Base-by-base conservation (phyloP, 2,797 vertebrate genomes). In the Nannoperca australis region DNA sequence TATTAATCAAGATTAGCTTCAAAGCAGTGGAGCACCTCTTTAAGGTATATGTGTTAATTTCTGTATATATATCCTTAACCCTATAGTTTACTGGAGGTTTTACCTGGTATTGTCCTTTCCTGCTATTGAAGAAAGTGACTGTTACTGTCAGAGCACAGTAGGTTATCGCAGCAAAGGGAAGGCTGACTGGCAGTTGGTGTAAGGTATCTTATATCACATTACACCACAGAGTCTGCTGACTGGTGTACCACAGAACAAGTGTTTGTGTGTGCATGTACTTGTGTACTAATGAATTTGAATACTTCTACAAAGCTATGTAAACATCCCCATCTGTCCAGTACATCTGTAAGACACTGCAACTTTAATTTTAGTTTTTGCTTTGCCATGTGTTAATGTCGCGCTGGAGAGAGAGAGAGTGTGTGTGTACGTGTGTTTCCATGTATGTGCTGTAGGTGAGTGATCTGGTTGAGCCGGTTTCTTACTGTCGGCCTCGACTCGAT, bases 391-490 rank as follows among this genome's bases (percentile, higher is more conserved):
- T 70, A 34, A 59, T 55, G 55, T 7, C 5, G 1, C 62, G 63
- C 18, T n/a, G 27, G 58, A 81, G 70, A 73, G 54, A 30, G 49
- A 0, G 32, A 10, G 53, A 38, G 22, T 38, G 36, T 66, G 49
- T 50, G 30, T 67, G 58, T 68, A 34, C 15, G 27, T 69, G 22
- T 65, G 56, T 74, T n/a, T 81, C 7, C 8, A 2, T 56, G 59
- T 22, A 11, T 56, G 30, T 34, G 47, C n/a, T 63, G 60, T 62
- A 71, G 50, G 70, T 83, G 68, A 87, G 81, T 66, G 60, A 88
- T 84, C 91, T 77, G 83, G 92, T 90, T 81, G 12, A 90, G 88
- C 92, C 22, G 81, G 91, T 94, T 94, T 90, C 50, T 78, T 69
- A n/a, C 76, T 51, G 47, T 82, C 79, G 73, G 59, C 51, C 12